Conservation (phyloP, 2,797 vertebrate species). For the Menidia menidia region DNA sequence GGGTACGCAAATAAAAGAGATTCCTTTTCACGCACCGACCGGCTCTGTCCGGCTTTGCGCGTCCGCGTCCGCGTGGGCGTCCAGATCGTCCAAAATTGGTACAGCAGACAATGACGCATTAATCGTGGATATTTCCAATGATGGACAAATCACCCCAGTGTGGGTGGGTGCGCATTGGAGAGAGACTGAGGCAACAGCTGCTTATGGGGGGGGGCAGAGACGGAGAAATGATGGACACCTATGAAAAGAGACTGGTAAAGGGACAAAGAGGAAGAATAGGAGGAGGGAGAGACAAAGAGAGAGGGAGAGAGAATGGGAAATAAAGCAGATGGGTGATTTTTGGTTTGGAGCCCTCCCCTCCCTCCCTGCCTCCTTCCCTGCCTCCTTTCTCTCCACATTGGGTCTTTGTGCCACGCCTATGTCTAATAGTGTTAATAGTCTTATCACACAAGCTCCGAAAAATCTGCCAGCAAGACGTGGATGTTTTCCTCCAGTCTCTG, state of each 20-base stretch:
- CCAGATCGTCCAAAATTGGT: neutral
- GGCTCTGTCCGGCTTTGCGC: slow-evolving; percentile 4
- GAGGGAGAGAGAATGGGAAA: slow-evolving; percentile 67
- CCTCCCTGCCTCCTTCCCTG: neutral
- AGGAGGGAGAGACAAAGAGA: slow-evolving; percentile 64
- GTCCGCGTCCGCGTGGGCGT: neutral
- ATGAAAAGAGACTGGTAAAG: slow-evolving; percentile 36
- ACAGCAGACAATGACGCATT: neutral
- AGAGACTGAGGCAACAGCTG: slow-evolving; percentile 19
- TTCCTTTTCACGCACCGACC: slow-evolving; percentile 2
- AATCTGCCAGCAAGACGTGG: slow-evolving; percentile 20
- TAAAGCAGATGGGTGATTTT: slow-evolving; percentile 73
- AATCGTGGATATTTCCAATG: neutral
- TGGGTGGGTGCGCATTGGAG: neutral
- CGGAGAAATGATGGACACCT: slow-evolving; percentile 20
- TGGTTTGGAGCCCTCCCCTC: slow-evolving; percentile 33
- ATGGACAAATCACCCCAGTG: slow-evolving; percentile 1
- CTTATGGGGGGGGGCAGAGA: neutral
- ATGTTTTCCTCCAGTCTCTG: slow-evolving; percentile 8
- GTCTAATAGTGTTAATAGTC: slow-evolving; percentile 63
- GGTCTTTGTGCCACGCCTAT: slow-evolving; percentile 59
- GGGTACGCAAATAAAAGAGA: neutral
- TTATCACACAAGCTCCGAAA: slow-evolving; percentile 30
- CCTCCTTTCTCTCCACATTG: slow-evolving; percentile 29
- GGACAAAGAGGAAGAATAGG: slow-evolving; percentile 55